phyloP scores from a whole-genome alignment of 2,797 vertebrate genomes.

The Eutrigla gurnardus region DNA sequence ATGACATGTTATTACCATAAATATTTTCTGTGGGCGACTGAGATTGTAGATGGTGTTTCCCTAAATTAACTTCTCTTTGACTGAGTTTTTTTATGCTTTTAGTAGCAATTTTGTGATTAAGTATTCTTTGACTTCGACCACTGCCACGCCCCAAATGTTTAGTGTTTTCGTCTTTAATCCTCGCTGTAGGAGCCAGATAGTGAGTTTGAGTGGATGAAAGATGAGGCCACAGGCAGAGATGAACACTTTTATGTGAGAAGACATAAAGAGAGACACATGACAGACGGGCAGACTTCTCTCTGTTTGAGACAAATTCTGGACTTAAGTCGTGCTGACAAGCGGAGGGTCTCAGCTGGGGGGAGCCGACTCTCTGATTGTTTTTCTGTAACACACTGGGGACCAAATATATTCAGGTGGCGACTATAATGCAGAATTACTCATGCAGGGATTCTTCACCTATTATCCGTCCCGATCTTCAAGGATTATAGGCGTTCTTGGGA shows the following conservation, averaged over 20 bases:
- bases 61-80: not conserved
- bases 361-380: conserved; percentile 33
- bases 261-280: conserved; percentile 1
- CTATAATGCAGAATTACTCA: conserved; percentile 40
- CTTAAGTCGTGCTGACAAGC: conserved; percentile 30
- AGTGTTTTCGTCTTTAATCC: conserved; percentile 5
- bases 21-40: not conserved
- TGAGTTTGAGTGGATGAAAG: conserved; percentile 37
- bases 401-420: conserved; percentile 15
- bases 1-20: not conserved
- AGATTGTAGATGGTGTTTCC: not conserved
- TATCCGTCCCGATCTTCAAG: conserved; percentile 50
- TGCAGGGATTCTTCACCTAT: conserved; percentile 30
- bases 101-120: not conserved
- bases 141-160: not conserved
- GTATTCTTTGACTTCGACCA: not conserved
- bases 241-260: conserved; percentile 22
- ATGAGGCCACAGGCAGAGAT: not conserved
- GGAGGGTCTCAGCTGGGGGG: conserved; percentile 43
- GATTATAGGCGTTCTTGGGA: conserved; percentile 47
- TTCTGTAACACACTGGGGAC: conserved; percentile 8
- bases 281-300: conserved; percentile 6
- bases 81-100: conserved; percentile 3
- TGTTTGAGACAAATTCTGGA: conserved; percentile 37
- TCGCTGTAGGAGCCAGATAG: not conserved